These are phyloP conservation scores for Nyctibius grandis DNA, from an alignment of 2,797 vertebrate species.

Conservation along the genomic window DNA sequence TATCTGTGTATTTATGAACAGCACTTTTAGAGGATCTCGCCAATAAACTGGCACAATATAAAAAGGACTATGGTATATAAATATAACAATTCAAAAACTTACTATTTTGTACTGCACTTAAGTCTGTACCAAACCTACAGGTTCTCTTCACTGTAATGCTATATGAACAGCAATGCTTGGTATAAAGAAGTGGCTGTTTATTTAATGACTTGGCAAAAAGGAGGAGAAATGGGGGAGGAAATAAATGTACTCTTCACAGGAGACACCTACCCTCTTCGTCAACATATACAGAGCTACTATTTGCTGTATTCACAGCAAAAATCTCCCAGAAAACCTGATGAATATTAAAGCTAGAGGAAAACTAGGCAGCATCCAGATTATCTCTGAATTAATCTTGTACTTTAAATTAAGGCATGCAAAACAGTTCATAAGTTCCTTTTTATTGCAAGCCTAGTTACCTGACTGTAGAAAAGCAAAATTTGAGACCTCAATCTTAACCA, in stretches of 20 bases:
- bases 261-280: background rate
- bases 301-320: background rate
- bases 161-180: background rate
- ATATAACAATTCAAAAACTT: background rate
- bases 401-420: background rate
- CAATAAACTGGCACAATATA: background rate
- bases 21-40: background rate
- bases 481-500: background rate
- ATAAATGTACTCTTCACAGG: background rate
- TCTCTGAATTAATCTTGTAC: background rate
- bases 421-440: background rate
- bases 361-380: background rate
- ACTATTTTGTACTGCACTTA: background rate
- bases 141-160: background rate
- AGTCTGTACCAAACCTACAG: background rate
- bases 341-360: background rate
- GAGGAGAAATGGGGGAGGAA: background rate
- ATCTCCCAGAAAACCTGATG: background rate
- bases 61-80: background rate
- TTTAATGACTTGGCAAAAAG: background rate
- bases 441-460: background rate
- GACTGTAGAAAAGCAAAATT: background rate
- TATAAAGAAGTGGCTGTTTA: background rate
- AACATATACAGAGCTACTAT: background rate
- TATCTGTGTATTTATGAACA: background rate